Evolutionary conservation across 1,140 invertebrate genomes (phyloP).

Genomic region (Eueides isabella): DNA sequence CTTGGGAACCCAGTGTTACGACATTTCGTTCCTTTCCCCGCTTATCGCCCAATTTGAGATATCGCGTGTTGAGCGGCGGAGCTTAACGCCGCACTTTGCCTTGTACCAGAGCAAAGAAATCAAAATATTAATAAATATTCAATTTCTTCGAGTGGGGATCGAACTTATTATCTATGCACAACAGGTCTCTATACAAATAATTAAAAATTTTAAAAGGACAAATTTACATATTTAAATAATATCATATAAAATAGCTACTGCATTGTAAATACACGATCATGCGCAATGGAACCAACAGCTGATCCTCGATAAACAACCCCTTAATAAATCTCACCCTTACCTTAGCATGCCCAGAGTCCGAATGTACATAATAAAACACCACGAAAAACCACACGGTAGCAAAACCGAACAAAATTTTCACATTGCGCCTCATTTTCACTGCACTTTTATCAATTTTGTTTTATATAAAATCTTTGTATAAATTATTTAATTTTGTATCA

Average conservation of each 20-base stretch:
- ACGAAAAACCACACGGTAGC: constrained; percentile 72
- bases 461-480: too few relatives aligned
- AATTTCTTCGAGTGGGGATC: too few relatives aligned
- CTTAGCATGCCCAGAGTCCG: constrained; percentile 64
- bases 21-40: too few relatives aligned
- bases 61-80: too few relatives aligned
- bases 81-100: too few relatives aligned
- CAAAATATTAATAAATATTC: too few relatives aligned
- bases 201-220: too few relatives aligned
- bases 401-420: constrained; percentile 70
- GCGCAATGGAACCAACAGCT: constrained; percentile 67
- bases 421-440: constrained; percentile 71
- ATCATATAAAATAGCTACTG: constrained; percentile 19
- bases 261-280: constrained; percentile 44
- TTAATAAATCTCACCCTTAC: constrained; percentile 43
- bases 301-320: constrained; percentile 58
- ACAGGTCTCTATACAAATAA: too few relatives aligned
- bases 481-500: background rate
- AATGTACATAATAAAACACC: constrained; percentile 75
- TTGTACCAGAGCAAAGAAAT: too few relatives aligned
- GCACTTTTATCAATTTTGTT: background rate
- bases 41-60: too few relatives aligned
- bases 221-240: constrained; percentile 19
- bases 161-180: too few relatives aligned
- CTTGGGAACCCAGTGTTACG: too few relatives aligned